Conservation (phyloP, 2,888 invertebrate genomes). For the Lucinisca nassula region DNA sequence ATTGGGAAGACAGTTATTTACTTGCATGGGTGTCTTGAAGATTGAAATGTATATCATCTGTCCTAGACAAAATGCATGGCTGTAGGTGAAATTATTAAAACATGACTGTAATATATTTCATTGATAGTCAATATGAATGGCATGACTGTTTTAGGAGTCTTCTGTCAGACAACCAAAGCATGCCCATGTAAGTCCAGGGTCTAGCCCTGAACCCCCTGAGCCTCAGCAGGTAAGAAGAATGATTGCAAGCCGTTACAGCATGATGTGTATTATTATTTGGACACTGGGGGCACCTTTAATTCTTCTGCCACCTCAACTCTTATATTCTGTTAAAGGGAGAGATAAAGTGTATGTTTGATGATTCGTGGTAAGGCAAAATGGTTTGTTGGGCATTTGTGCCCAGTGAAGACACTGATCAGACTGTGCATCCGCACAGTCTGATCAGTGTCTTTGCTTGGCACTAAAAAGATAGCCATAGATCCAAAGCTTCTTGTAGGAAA, state of each 20-base stretch:
- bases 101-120: neutral
- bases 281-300: slow-evolving; percentile 3
- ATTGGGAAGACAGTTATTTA: neutral
- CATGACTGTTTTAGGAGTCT: neutral
- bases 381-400: no score
- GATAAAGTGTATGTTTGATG: no score
- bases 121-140: neutral
- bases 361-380: no score
- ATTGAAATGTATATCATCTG: neutral
- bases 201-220: neutral
- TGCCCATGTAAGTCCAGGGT: neutral
- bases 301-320: neutral
- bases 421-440: no score
- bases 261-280: neutral
- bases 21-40: neutral
- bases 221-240: slow-evolving; percentile 1
- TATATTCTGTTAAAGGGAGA: neutral
- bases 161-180: neutral
- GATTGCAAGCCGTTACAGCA: neutral
- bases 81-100: neutral
- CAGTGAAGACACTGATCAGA: no score
- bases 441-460: no score
- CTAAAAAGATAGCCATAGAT: no score
- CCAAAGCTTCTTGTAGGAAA: no score
- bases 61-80: neutral